A percentile compares a stretch with the other conserved stretches of the same genome.
These are phyloP conservation scores for Papilio glaucus DNA, from an alignment of 1,140 invertebrate species.

Conservation along the genomic window DNA sequence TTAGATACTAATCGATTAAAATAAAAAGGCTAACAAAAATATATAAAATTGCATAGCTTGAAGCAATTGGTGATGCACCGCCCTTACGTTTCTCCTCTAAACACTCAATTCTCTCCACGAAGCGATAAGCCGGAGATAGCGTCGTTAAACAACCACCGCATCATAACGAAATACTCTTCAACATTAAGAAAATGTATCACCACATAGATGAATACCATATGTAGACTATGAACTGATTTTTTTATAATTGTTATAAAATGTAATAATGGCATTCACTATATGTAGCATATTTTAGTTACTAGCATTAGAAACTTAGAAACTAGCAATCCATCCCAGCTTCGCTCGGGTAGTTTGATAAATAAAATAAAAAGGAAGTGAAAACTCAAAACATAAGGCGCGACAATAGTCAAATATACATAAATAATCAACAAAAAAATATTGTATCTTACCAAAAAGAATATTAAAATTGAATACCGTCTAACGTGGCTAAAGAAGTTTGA, in stretches of 20 bases:
- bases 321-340: no score
- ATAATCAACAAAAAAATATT: no score
- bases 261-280: no score
- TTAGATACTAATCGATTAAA: not conserved
- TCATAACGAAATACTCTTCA: constrained; percentile 1
- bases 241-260: not conserved
- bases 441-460: no score
- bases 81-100: constrained; percentile 14
- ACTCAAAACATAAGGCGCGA: no score
- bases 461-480: no score
- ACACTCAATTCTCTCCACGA: constrained; percentile 10
- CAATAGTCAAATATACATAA: no score
- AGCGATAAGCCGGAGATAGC: constrained; percentile 29
- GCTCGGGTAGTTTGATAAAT: no score
- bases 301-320: no score
- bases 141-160: constrained; percentile 16
- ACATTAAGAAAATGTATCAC: constrained; percentile 10
- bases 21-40: not conserved
- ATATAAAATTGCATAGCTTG: not conserved
- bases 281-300: no score
- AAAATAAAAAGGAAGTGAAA: no score
- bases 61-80: not conserved
- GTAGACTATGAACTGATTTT: not conserved
- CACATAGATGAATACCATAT: not conserved
- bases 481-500: no score